Percentiles rank a stretch among this genome's conserved stretches.
These are phyloP conservation scores for Cliona cf. orientalis DNA, from an alignment of 37 sponge, comb jelly and placozoan genomes.

Conservation along the genomic window DNA sequence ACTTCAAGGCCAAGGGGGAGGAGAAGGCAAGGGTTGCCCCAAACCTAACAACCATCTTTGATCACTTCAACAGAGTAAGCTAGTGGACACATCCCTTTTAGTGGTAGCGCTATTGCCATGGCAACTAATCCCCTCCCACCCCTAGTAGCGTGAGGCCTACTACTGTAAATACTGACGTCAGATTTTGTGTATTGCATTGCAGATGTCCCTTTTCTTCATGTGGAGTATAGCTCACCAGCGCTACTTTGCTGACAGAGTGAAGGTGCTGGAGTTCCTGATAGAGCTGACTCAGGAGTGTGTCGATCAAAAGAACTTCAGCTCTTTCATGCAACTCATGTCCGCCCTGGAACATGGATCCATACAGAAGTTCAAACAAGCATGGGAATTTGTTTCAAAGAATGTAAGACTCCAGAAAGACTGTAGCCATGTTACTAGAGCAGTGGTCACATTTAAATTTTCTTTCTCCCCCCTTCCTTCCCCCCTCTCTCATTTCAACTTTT, in stretches of 20 bases:
- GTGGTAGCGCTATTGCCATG: background rate
- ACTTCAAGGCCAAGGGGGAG: constrained; percentile 32
- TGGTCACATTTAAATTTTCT: background rate
- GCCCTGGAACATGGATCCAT: constrained; percentile 56
- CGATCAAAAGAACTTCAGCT: constrained; percentile 61
- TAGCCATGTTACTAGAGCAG: background rate
- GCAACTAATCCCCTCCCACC: background rate
- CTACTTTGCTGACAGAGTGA: constrained; percentile 19
- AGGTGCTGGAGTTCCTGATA: constrained; percentile 52
- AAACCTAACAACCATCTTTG: constrained; percentile 47
- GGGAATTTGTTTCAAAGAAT: constrained; percentile 38
- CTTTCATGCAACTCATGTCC: constrained; percentile 62
- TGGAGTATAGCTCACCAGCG: constrained; percentile 55
- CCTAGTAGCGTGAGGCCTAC: background rate
- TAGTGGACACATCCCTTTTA: background rate
- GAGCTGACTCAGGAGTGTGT: constrained; percentile 27
- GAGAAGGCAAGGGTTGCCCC: constrained; percentile 49
- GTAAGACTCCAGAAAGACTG: too few relatives aligned
- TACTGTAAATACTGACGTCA: background rate
- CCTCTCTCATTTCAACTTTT: background rate
- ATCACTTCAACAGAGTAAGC: constrained; percentile 68
- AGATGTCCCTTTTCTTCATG: constrained; percentile 74
- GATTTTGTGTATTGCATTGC: background rate
- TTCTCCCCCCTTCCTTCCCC: background rate
- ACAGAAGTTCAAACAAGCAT: constrained; percentile 36